A percentile compares a stretch with the other conserved stretches of the same genome.
These are phyloP conservation scores for Sialis lutaria DNA, from an alignment of 2,888 invertebrate genomes.

Conservation along the genomic window DNA sequence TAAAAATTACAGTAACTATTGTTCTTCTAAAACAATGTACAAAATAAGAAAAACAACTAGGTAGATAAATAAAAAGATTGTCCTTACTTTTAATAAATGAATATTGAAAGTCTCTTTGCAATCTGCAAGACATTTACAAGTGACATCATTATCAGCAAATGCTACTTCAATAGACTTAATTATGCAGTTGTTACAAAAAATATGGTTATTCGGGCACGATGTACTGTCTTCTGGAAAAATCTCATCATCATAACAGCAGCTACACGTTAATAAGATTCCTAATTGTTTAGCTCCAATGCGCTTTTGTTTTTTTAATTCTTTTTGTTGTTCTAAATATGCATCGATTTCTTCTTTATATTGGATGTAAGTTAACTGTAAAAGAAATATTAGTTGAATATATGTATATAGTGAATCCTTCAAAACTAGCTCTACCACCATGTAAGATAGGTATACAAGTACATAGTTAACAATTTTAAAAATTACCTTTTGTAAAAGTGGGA, in stretches of 20 bases:
- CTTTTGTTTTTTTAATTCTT: slow-evolving; percentile 15
- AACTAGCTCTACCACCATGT: too few species aligned
- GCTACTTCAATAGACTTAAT: slow-evolving; percentile 20
- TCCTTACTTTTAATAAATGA: background rate
- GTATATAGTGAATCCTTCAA: too few species aligned
- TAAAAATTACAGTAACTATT: background rate
- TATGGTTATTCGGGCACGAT: slow-evolving; percentile 24
- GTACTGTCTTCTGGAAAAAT: slow-evolving; percentile 24
- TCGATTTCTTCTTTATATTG: too few species aligned
- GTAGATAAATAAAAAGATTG: background rate
- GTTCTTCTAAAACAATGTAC: too few species aligned
- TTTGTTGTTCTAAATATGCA: slow-evolving; percentile 18
- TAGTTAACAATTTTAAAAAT: too few species aligned
- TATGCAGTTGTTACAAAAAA: slow-evolving; percentile 28
- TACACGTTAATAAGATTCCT: slow-evolving; percentile 27
- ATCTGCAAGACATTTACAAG: slow-evolving; percentile 26
- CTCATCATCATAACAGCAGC: slow-evolving; percentile 36
- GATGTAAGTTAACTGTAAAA: too few species aligned
- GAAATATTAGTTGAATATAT: too few species aligned
- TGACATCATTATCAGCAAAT: slow-evolving; percentile 23
- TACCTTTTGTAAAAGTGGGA: too few species aligned
- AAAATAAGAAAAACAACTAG: too few species aligned
- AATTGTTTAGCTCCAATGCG: slow-evolving; percentile 18
- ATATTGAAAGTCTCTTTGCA: slow-evolving; percentile 19
- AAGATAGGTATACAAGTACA: too few species aligned